A percentile compares a stretch with the other conserved stretches of the same genome.
phyloP scores from a whole-genome alignment of 2,888 invertebrate species.

The Eupithecia insigniata region DNA sequence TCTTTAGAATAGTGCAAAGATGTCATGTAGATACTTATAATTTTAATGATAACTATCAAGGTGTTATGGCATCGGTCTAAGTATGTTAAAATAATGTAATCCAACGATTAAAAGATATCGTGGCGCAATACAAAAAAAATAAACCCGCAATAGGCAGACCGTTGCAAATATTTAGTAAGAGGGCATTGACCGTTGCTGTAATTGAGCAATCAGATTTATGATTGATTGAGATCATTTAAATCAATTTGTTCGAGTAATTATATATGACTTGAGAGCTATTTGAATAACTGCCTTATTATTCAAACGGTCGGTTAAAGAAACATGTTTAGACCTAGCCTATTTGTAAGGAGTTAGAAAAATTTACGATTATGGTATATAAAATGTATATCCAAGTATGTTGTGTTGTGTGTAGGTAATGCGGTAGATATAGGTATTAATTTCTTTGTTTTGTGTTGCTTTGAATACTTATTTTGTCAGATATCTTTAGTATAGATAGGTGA shows the following conservation, averaged over 20 bases:
- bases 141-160: slow-evolving; percentile 25
- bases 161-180: slow-evolving; percentile 37
- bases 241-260: slow-evolving; percentile 40
- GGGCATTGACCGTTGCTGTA: slow-evolving; percentile 35
- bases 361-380: too few species aligned
- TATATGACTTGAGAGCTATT: slow-evolving; percentile 4
- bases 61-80: background rate
- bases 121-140: slow-evolving; percentile 18
- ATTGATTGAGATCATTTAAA: slow-evolving; percentile 42
- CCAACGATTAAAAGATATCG: slow-evolving; percentile 29
- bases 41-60: background rate
- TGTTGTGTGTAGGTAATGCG: too few species aligned
- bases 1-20: background rate
- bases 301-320: background rate
- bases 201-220: slow-evolving; percentile 42
- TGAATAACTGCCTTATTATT: slow-evolving; percentile 4
- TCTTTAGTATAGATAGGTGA: too few species aligned
- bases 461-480: too few species aligned
- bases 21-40: background rate
- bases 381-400: too few species aligned
- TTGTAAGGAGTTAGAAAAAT: too few species aligned
- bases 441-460: too few species aligned
- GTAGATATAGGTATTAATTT: too few species aligned
- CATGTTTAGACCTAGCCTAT: too few species aligned
- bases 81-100: slow-evolving; percentile 17